Evolutionary conservation across 2,888 invertebrate genomes (phyloP), one percentile per base, ranked within the genome.

Genomic region (Microdon myrmicae): DNA sequence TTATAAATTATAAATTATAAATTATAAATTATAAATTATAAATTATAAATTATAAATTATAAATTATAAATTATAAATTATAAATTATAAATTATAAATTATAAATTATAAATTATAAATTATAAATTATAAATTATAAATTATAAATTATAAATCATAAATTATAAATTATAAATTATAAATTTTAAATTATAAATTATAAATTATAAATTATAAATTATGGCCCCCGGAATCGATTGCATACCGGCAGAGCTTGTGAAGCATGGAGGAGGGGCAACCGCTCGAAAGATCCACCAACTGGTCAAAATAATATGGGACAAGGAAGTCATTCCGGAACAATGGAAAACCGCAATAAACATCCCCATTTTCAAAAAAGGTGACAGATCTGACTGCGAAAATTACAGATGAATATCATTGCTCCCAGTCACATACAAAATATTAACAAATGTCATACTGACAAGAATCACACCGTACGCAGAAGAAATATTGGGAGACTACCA

Each of bases 131-230:
- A 35, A 35, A 20, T 20, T 3, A 35, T 35, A 35, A 35, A 20
- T 35, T 10, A 35, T 35, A 35, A 35, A 20, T 35, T 6, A 35
- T 35, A 35, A 35, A 20, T 35, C 4, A 35, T 35, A 35, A 35
- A 20, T 35, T 4, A 19, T 35, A 35, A 35, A 20, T 35, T n/a
- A 19, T 35, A 35, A 35, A 20, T 35, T n/a, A 35, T 35, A 35
- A 35, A 20, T 35, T n/a, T 20, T 35, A 35, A 35, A 20, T 35
- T n/a, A 35, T 35, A 35, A 35, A 20, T 35, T n/a, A 35, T 35
- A 35, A 35, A 20, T 35, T n/a, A 35, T 35, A 35, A 35, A 20
- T 35, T n/a, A 35, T 35, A 35, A 35, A 10, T 35, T n/a, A 35
- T 35, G n/a, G n/a, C n/a, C n/a, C n/a, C n/a, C n/a, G n/a, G n/a